Evolutionary conservation across 2,888 invertebrate species (phyloP).

Genomic region (Serripes groenlandicus): DNA sequence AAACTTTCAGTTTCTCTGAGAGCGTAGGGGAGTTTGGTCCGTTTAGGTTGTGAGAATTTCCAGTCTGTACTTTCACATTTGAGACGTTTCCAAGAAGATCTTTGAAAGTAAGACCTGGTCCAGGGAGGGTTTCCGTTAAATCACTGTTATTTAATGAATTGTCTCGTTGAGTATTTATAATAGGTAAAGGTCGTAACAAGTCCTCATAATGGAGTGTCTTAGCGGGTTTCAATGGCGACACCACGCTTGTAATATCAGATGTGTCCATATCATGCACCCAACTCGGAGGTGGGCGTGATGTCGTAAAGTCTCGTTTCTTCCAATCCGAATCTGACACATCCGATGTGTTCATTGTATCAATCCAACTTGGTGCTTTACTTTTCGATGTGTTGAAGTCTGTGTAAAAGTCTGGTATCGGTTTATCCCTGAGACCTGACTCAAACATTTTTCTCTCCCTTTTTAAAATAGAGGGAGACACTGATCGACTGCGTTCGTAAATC

Average conservation of each 20-base stretch:
- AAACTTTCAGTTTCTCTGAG: conserved; percentile 53
- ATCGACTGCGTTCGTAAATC: conserved; percentile 69
- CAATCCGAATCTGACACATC: conserved; percentile 70
- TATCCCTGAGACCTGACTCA: conserved; percentile 63
- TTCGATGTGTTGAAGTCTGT: conserved; percentile 62
- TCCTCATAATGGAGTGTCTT: conserved; percentile 59
- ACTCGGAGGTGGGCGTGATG: conserved; percentile 73
- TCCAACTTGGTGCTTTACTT: conserved; percentile 72
- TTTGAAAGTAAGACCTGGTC: conserved; percentile 59
- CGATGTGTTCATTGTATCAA: conserved; percentile 72
- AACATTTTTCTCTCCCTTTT: conserved; percentile 69
- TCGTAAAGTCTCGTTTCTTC: conserved; percentile 70
- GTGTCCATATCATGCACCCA: conserved; percentile 76
- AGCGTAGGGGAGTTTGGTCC: conserved; percentile 39
- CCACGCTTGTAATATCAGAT: conserved; percentile 73
- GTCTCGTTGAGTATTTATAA: conserved; percentile 67
- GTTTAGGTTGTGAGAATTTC: conserved; percentile 38
- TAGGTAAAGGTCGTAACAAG: conserved; percentile 58
- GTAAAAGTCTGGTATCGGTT: conserved; percentile 63
- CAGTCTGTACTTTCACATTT: conserved; percentile 30
- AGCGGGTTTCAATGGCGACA: conserved; percentile 55
- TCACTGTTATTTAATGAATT: conserved; percentile 55
- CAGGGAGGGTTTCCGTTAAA: conserved; percentile 57
- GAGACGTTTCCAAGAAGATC: conserved; percentile 61
- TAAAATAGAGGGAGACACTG: conserved; percentile 72